These are phyloP conservation scores for Plectus sambesii DNA, from an alignment of 1,140 invertebrate species.

Conservation along the genomic window DNA sequence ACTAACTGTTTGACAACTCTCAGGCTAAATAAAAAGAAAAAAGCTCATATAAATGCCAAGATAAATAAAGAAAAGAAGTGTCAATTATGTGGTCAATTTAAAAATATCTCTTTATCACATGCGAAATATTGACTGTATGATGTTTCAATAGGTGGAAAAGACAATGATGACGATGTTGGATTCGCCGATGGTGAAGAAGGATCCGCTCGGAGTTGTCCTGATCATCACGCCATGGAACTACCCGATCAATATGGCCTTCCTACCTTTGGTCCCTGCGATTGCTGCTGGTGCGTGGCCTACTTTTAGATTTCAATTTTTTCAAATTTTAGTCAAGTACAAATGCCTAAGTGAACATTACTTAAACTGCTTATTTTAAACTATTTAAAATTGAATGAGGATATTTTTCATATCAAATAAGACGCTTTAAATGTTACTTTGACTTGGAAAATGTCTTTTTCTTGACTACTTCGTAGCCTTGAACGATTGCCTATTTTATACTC, in stretches of 20 bases:
- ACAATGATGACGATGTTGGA: slow-evolving; percentile 52
- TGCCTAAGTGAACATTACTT: slow-evolving; percentile 4
- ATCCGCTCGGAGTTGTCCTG: slow-evolving; percentile 64
- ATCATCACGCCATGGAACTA: slow-evolving; percentile 96
- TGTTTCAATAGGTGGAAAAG: slow-evolving; percentile 48
- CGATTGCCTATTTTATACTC: not conserved
- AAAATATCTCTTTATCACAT: too few species aligned
- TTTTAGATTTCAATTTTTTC: not conserved
- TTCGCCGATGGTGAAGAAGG: slow-evolving; percentile 49
- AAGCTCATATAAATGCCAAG: too few species aligned
- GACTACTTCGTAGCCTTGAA: not conserved
- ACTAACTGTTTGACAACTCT: too few species aligned
- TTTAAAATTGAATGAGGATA: slow-evolving; percentile 10
- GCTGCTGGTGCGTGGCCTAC: slow-evolving; percentile 58
- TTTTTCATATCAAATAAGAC: slow-evolving; percentile 8
- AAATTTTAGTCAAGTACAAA: slow-evolving; percentile 3
- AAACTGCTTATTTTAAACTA: slow-evolving; percentile 8
- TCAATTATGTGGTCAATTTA: too few species aligned
- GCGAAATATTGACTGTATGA: too few species aligned
- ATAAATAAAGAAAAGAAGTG: too few species aligned
- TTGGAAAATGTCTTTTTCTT: not conserved
- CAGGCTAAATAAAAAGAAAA: too few species aligned
- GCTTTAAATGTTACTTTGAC: slow-evolving; percentile 4
- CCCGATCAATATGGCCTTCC: slow-evolving; percentile 69
- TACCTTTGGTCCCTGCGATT: slow-evolving; percentile 70